Conservation (phyloP, 2,888 invertebrate genomes). For the Polietes domitor region DNA sequence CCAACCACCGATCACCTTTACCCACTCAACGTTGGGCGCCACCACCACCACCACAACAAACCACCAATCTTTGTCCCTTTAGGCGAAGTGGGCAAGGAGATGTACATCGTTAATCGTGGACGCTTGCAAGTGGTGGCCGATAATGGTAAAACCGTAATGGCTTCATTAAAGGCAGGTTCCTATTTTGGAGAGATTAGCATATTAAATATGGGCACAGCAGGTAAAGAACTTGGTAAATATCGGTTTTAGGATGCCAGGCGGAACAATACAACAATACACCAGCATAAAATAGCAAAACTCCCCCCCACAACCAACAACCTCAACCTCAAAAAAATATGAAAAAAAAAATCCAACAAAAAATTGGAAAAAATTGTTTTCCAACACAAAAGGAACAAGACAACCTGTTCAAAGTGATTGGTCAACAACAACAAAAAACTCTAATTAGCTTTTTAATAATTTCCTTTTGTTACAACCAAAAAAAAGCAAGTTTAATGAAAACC, state of each 20-base stretch:
- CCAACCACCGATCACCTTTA: neutral
- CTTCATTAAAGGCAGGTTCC: slow-evolving; percentile 98
- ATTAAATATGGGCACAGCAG: slow-evolving; percentile 99
- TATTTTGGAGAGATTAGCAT: slow-evolving; percentile 99
- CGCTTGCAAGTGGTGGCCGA: slow-evolving; percentile 96
- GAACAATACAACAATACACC: slow-evolving; percentile 71
- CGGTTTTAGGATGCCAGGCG: slow-evolving; percentile 83
- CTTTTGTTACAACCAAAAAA: neutral
- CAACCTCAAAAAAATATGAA: neutral
- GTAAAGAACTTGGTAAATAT: slow-evolving; percentile 98
- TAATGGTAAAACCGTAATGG: slow-evolving; percentile 97
- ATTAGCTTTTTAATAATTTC: neutral
- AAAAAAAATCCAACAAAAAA: neutral
- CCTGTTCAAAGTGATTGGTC: no score
- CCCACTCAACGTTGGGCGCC: neutral
- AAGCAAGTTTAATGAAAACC: no score
- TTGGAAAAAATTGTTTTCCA: no score
- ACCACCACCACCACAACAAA: neutral
- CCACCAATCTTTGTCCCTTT: neutral
- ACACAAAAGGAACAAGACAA: no score
- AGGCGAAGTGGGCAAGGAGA: slow-evolving; percentile 99
- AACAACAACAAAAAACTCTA: slow-evolving; percentile 13
- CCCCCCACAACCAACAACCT: slow-evolving; percentile 15
- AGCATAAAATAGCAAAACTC: slow-evolving; percentile 19
- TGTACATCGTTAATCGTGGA: slow-evolving; percentile 99